phyloP scores from a whole-genome alignment of 2,797 vertebrate genomes.

The Philypnodon macrostomus region DNA sequence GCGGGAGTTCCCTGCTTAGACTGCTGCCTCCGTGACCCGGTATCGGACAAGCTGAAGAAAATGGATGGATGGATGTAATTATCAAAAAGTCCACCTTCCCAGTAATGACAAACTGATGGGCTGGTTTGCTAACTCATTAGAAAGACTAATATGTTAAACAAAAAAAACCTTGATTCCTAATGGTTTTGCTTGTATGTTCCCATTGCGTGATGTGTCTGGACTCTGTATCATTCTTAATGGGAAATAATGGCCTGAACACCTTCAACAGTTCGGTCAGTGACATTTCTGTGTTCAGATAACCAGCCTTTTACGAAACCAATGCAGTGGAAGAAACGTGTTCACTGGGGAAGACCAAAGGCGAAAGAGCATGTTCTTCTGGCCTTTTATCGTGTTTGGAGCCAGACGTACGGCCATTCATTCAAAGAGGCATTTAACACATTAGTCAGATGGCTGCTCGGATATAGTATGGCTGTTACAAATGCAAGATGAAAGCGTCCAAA shows the following conservation, averaged over 20 bases:
- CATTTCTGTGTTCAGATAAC: conserved; percentile 20
- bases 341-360: conserved; percentile 11
- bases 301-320: not conserved
- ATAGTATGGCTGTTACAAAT: conserved; percentile 22
- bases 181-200: too few relatives aligned
- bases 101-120: too few relatives aligned
- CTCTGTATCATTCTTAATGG: conserved; percentile 23
- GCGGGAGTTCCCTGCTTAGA: too few relatives aligned
- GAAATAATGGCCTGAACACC: conserved; percentile 26
- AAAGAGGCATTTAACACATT: conserved; percentile 44
- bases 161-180: too few relatives aligned
- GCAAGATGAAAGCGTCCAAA: conserved; percentile 20
- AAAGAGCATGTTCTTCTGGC: conserved; percentile 23
- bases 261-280: conserved; percentile 10
- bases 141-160: too few relatives aligned
- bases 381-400: conserved; percentile 20
- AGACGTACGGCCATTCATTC: conserved; percentile 24
- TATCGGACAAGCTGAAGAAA: too few relatives aligned
- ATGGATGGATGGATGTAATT: too few relatives aligned
- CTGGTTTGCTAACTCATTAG: too few relatives aligned
- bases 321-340: conserved; percentile 6
- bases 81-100: too few relatives aligned
- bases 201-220: conserved; percentile 15
- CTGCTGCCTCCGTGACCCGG: too few relatives aligned
- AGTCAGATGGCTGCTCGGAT: conserved; percentile 31